Base-by-base conservation (phyloP, 92 coral and sea anemone genomes). In the Scolanthus callimorphus region DNA sequence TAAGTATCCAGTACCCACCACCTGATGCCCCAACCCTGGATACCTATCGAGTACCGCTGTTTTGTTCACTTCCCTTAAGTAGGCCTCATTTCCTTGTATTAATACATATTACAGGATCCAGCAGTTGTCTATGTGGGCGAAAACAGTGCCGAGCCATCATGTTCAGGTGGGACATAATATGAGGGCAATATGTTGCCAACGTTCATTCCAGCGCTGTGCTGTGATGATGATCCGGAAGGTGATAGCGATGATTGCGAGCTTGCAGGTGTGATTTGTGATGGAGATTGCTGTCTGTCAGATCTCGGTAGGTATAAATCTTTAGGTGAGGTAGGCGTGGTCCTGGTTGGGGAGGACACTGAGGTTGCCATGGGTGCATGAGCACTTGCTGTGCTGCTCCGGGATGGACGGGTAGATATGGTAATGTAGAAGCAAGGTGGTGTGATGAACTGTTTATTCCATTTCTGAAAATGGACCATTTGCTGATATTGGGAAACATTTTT, bases 231-330 rank as follows among this genome's bases (percentile, higher is more conserved):
- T 0, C 67, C 63, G 13, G 72, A 38, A 4, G 81, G 31, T n/a
- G 87, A 66, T 0, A 74, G 53, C 2, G 87, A 81, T 1, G 81
- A 80, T 58, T 80, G 86, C 0, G 87, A 81, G 41, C 81, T 80
- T 1, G 81, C 66, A 13, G 57, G 73, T 55, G 86, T 63, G 0
- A 75, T 64, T 17, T 27, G 57, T 10, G 43, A 17, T 4, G 82
- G 74, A 29, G 59, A 69, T 53, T 51, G 20, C 60, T 60, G 28
- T 66, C 67, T 53, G 60, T 55, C 23, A 1, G 52, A 46, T 46
- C 6, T 11, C 11, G 52, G 19, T 46, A 20, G 17, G 17, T 46
- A 46, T 6, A 46, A 63, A 11, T 56, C 44, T 49, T 52, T 39
- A 26, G 75, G 75, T 41, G 75, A 27, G 65, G 75, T 55, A 26